Evolutionary conservation across 2,113 vertebrate species (phyloP).

Genomic region (Ptyas mucosa): DNA sequence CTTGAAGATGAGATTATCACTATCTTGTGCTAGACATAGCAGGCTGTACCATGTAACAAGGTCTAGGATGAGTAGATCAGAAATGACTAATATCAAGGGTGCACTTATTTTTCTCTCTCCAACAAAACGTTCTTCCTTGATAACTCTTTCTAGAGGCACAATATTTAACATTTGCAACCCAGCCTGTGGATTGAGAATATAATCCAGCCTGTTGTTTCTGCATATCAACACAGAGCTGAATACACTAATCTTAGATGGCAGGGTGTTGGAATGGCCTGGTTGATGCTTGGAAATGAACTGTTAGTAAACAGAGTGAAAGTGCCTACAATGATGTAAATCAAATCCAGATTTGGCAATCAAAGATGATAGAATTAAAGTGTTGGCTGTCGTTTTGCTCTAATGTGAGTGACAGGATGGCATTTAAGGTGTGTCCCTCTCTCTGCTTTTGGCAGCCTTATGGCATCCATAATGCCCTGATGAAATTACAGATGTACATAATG

Average conservation of each 20-base stretch:
- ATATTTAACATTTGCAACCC: background rate
- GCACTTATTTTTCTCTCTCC: background rate
- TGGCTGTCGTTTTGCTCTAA: background rate
- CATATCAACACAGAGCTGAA: background rate
- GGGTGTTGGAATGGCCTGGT: conserved; percentile 9
- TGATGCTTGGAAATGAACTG: background rate
- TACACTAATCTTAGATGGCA: conserved; percentile 16
- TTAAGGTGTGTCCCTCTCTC: background rate
- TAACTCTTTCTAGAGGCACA: background rate
- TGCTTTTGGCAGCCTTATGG: background rate
- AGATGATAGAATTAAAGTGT: conserved; percentile 13
- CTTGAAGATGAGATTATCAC: background rate
- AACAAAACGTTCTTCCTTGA: background rate
- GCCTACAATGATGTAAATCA: conserved; percentile 11
- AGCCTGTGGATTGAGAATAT: background rate
- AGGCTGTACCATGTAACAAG: background rate
- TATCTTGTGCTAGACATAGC: background rate
- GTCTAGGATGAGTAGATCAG: background rate
- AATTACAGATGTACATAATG: conserved; percentile 9
- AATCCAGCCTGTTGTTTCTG: background rate
- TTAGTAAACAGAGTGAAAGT: conserved; percentile 19
- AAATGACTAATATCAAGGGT: background rate
- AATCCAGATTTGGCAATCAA: conserved; percentile 13
- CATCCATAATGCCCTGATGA: background rate
- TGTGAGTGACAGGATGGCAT: background rate